Percentiles rank a stretch among this genome's conserved stretches.
These are phyloP conservation scores for Channa striata DNA, from an alignment of 2,797 vertebrate genomes.

Conservation along the genomic window DNA sequence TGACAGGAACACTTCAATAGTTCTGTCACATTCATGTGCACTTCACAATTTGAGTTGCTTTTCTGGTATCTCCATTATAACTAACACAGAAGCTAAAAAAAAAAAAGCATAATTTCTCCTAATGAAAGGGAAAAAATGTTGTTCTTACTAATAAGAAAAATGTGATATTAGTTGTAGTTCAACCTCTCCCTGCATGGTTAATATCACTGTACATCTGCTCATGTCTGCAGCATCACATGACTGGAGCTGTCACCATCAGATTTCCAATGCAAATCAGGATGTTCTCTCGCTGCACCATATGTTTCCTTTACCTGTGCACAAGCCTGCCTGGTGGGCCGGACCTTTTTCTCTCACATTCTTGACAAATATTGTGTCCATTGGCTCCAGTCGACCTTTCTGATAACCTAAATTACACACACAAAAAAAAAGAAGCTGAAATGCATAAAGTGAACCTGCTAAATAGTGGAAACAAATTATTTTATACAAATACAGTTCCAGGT, in stretches of 20 bases:
- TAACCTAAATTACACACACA: slow-evolving; percentile 65
- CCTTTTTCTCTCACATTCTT: slow-evolving; percentile 95
- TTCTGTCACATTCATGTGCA: slow-evolving; percentile 29
- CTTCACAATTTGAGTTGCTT: slow-evolving; percentile 13
- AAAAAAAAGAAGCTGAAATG: not conserved
- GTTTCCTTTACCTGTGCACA: slow-evolving; percentile 89
- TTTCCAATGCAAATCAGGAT: slow-evolving; percentile 71
- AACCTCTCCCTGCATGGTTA: not conserved
- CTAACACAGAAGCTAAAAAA: not conserved
- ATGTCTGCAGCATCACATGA: slow-evolving; percentile 29
- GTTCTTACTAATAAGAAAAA: not conserved
- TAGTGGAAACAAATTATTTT: not conserved
- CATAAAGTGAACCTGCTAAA: not conserved
- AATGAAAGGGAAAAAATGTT: not conserved
- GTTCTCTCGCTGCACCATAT: not conserved
- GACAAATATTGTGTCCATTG: slow-evolving; percentile 99
- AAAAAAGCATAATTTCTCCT: not conserved
- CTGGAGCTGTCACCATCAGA: slow-evolving; percentile 13
- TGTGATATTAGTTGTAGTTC: not conserved
- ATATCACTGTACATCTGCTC: slow-evolving; percentile 1
- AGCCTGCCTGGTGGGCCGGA: slow-evolving; percentile 92
- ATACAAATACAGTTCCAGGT: not conserved
- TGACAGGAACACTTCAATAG: slow-evolving; percentile 34
- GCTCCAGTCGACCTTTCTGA: slow-evolving; percentile 90
- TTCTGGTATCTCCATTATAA: slow-evolving; percentile 22